Conservation (phyloP, 2,888 invertebrate genomes). For the Rhamnusium bicolor region DNA sequence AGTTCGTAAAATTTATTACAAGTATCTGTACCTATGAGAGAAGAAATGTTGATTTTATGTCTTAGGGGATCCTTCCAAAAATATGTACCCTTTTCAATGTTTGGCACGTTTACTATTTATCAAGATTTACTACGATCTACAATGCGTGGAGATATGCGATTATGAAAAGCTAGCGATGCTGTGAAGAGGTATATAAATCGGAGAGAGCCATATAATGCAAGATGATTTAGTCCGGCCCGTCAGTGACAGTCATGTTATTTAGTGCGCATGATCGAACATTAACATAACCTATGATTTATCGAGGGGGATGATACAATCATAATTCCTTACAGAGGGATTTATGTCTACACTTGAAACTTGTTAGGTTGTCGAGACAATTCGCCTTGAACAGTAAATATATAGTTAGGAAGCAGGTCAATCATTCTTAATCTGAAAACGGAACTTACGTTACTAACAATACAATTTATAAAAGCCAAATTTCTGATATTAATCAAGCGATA, state of each 20-base stretch:
- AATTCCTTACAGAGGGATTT: conserved; percentile 56
- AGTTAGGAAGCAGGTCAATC: neutral
- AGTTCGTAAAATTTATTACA: conserved; percentile 20
- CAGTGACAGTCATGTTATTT: conserved; percentile 58
- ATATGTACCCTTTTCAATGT: conserved; percentile 31
- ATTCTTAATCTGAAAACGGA: neutral
- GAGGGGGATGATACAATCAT: conserved; percentile 59
- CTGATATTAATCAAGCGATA: no score
- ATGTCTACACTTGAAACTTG: conserved; percentile 54
- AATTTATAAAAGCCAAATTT: neutral
- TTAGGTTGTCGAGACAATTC: conserved; percentile 45
- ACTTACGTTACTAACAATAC: neutral
- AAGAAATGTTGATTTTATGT: conserved; percentile 29
- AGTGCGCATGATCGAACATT: conserved; percentile 62
- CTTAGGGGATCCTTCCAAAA: conserved; percentile 14
- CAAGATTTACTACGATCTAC: conserved; percentile 33
- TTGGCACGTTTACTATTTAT: conserved; percentile 32
- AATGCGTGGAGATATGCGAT: conserved; percentile 25
- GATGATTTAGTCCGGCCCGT: conserved; percentile 54
- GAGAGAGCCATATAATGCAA: conserved; percentile 26
- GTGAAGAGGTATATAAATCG: conserved; percentile 30
- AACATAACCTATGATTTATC: conserved; percentile 64
- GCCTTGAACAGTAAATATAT: conserved; percentile 47
- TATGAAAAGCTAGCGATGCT: conserved; percentile 29
- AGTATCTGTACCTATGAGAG: conserved; percentile 20